phyloP scores from a whole-genome alignment of 1,140 invertebrate species.

The Phortica variegata region DNA sequence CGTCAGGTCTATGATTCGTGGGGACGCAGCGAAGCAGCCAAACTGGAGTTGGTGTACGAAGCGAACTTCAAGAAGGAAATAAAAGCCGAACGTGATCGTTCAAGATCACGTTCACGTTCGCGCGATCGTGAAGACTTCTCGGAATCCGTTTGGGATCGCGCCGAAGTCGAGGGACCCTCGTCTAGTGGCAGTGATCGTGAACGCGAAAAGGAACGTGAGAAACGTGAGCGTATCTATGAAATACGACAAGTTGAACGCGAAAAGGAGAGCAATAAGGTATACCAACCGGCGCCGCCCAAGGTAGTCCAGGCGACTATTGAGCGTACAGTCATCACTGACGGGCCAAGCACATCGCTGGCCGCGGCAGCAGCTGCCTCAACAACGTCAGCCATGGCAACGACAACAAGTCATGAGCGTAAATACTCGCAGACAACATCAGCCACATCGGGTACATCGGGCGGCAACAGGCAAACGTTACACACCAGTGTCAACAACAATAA shows the following conservation, averaged over 20 bases:
- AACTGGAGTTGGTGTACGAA: constrained; percentile 27
- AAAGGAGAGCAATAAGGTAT: constrained; percentile 55
- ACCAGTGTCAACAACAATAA: constrained; percentile 3
- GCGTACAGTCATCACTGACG: neutral
- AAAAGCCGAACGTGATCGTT: constrained; percentile 38
- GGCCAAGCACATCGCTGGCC: constrained; percentile 13
- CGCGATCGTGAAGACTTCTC: constrained; percentile 55
- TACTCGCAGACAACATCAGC: too few relatives aligned
- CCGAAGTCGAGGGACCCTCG: constrained; percentile 55
- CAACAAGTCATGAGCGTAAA: neutral
- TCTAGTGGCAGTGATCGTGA: constrained; percentile 52
- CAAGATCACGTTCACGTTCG: constrained; percentile 45
- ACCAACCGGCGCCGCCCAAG: constrained; percentile 52
- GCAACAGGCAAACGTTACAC: constrained; percentile 1
- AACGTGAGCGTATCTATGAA: constrained; percentile 54
- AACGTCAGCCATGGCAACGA: neutral
- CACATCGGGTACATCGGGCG: too few relatives aligned
- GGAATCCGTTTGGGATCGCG: constrained; percentile 54
- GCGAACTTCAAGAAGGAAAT: constrained; percentile 34
- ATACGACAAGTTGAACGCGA: constrained; percentile 54
- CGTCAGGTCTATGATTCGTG: constrained; percentile 26
- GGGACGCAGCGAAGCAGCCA: constrained; percentile 29
- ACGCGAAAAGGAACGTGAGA: constrained; percentile 51
- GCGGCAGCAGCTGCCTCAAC: constrained; percentile 2
- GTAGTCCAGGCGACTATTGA: constrained; percentile 38